phyloP scores from a whole-genome alignment of 2,888 invertebrate species.

The Papilio gigon region DNA sequence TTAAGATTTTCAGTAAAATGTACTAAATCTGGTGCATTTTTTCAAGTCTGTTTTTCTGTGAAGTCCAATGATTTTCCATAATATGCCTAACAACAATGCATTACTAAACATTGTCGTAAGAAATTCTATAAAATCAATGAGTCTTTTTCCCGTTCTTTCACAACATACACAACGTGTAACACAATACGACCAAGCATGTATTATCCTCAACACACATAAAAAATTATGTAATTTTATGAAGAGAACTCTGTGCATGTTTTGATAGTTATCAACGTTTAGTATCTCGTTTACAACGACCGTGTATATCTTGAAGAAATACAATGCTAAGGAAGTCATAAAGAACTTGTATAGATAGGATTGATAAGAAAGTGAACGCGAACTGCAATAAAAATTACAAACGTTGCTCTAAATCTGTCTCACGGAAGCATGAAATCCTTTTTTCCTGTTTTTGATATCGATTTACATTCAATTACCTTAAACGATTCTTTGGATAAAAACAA shows the following conservation, averaged over 20 bases:
- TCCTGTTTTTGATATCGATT: not conserved
- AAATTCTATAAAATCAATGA: no score
- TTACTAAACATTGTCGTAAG: no score
- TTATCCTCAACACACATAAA: not conserved
- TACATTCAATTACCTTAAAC: no score
- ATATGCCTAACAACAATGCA: no score
- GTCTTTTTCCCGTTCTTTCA: not conserved
- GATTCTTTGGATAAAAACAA: no score
- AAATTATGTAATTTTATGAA: not conserved
- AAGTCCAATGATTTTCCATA: no score
- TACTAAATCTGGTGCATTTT: no score
- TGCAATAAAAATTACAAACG: constrained; percentile 32
- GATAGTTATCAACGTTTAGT: constrained; percentile 27
- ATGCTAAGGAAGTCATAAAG: constrained; percentile 33
- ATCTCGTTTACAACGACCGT: constrained; percentile 1
- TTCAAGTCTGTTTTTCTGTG: no score
- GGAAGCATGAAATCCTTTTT: not conserved
- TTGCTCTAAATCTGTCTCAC: constrained; percentile 23
- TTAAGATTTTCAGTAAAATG: no score
- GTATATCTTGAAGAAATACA: constrained; percentile 35
- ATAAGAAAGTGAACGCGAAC: constrained; percentile 20
- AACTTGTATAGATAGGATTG: constrained; percentile 35
- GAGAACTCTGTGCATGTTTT: not conserved
- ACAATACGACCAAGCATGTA: not conserved
- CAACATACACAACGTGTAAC: not conserved